phyloP scores from a whole-genome alignment of 2,797 vertebrate genomes.

The Tolypeutes matacus region DNA sequence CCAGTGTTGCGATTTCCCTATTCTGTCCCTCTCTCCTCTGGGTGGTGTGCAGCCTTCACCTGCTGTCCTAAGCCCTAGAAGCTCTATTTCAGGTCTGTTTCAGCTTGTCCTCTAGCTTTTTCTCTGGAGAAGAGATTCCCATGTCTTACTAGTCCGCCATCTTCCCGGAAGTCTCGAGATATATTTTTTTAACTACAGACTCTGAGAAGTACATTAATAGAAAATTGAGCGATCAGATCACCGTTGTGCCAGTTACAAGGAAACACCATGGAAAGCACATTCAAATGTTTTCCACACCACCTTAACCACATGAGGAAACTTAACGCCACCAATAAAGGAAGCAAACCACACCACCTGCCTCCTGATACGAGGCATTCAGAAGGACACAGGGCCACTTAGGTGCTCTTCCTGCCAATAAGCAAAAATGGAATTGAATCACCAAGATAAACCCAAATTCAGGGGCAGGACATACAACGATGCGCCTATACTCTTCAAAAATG shows the following conservation, averaged over 20 bases:
- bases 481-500: background rate
- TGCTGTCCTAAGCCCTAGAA: too few relatives aligned
- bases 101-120: too few relatives aligned
- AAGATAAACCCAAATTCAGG: background rate
- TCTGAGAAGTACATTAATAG: background rate
- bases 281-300: background rate
- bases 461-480: background rate
- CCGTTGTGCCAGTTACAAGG: background rate
- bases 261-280: background rate
- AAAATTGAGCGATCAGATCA: background rate
- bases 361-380: background rate
- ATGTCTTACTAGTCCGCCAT: too few relatives aligned
- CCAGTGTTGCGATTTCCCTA: too few relatives aligned
- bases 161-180: too few relatives aligned
- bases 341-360: background rate
- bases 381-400: fast-evolving
- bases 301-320: background rate
- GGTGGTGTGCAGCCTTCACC: too few relatives aligned
- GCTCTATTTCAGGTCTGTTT: too few relatives aligned
- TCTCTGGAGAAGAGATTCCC: too few relatives aligned
- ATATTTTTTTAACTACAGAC: background rate
- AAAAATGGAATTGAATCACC: background rate
- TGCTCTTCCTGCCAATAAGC: background rate
- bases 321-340: background rate
- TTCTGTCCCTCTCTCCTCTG: too few relatives aligned